Evolutionary conservation across 2,113 vertebrate species (phyloP), one percentile per base, ranked within the genome.

Genomic region (Cervus canadensis): DNA sequence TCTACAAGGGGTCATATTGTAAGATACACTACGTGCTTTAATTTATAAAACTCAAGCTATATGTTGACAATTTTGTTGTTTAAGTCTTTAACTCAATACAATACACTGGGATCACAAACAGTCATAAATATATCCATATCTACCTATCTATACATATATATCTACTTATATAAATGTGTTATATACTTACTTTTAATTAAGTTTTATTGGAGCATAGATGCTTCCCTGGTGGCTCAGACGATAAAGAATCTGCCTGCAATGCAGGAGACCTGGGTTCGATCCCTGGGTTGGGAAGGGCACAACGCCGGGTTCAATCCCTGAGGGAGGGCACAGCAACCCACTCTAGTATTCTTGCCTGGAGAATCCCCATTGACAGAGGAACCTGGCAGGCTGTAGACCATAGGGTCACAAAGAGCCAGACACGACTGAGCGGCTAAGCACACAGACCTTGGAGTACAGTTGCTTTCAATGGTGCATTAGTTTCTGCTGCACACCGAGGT

Each of bases 371-470:
- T 19, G 67, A 71, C 67, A 40, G 67, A 40, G 19, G 67, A 40
- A 40, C n/a, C 67, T 71, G 19, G n/a, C n/a, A 40, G 67, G 67
- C n/a, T 71, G 23, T 23, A 59, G 57, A 59, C 57, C 25, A 59
- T 12, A 71, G 67, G n/a, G 67, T 71, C 10, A 71, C 19, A 71
- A 71, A 36, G n/a, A 40, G 67, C 36, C 67, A 40, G 67, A 71
- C 10, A 23, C 5, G 19, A 40, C 10, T 40, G 19, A 40, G n/a
- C 0, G 0, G 21, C 19, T 40, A 71, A 12, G n/a, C 10, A 40
- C n/a, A 71, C 5, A 3, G 5, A 23, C 19, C 12, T 40, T 71
- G 67, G n/a, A 40, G n/a, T 36, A 5, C 5, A 67, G 64, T 3
- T 36, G n/a, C 9, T 71, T 71, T 36, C 5, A 23, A n/a, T 0